phyloP scores from a whole-genome alignment of 64 coral and sea anemone genomes.

The Montipora sp. region DNA sequence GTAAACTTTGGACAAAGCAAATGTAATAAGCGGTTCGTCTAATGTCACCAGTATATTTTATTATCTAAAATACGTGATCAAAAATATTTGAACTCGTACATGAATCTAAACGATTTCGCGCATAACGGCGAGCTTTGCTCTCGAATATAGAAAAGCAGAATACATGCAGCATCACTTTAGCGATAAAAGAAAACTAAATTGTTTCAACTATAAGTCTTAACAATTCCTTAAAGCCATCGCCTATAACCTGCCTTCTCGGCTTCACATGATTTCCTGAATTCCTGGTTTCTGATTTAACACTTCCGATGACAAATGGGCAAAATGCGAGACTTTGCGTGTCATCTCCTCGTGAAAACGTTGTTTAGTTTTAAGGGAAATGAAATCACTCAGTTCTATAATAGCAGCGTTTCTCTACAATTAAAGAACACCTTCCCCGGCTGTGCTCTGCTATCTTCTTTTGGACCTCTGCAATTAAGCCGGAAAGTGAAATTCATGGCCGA shows the following conservation, averaged over 20 bases:
- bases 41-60: conserved; percentile 3
- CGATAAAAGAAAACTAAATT: no score
- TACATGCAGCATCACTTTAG: no score
- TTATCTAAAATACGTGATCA: no score
- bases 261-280: no score
- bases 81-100: no score
- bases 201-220: neutral
- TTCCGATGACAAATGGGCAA: neutral
- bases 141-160: no score
- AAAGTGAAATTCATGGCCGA: no score
- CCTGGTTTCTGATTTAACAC: neutral
- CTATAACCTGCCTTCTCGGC: no score
- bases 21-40: conserved; percentile 6
- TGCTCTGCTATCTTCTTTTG: no score
- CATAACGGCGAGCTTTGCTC: neutral
- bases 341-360: neutral
- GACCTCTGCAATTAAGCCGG: no score
- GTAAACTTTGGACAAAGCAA: neutral
- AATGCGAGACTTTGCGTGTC: neutral
- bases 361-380: neutral
- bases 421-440: no score
- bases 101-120: neutral
- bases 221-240: neutral
- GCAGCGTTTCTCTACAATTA: no score
- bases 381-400: neutral